Conservation (phyloP, 2,888 invertebrate species). For the Meganola albula region DNA sequence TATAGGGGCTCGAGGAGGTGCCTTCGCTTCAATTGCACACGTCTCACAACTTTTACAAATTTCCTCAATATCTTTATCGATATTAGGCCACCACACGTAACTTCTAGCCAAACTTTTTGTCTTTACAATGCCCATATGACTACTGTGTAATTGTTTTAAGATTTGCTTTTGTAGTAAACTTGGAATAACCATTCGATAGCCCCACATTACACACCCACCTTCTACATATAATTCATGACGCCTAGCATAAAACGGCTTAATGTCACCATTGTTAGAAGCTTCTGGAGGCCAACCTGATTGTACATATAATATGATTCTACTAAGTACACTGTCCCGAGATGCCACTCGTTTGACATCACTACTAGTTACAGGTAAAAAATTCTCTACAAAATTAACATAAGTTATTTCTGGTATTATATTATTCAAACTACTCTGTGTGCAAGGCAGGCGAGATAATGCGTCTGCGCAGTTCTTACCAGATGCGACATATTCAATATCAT, state of each 20-base stretch:
- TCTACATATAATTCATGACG: too few relatives aligned
- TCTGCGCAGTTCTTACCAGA: background rate
- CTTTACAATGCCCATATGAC: too few relatives aligned
- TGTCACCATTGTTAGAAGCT: too few relatives aligned
- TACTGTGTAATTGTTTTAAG: too few relatives aligned
- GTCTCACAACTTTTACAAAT: constrained; percentile 9
- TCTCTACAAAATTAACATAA: background rate
- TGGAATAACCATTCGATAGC: too few relatives aligned
- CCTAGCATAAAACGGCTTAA: too few relatives aligned
- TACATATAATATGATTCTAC: background rate
- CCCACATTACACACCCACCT: too few relatives aligned
- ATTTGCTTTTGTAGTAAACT: too few relatives aligned
- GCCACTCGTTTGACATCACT: background rate
- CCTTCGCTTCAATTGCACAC: constrained; percentile 13
- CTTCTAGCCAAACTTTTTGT: too few relatives aligned
- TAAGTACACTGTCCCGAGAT: background rate
- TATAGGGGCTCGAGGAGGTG: too few relatives aligned
- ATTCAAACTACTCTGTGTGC: background rate
- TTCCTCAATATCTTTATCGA: constrained; percentile 16
- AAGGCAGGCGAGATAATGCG: background rate
- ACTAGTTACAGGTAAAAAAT: background rate
- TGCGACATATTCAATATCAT: background rate
- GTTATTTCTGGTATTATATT: background rate
- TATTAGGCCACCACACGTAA: constrained; percentile 22
- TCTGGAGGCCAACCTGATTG: background rate